Evolutionary conservation across 2,888 invertebrate species (phyloP), one percentile per base, ranked within the genome.

Genomic region (Alloplasta piceator): DNA sequence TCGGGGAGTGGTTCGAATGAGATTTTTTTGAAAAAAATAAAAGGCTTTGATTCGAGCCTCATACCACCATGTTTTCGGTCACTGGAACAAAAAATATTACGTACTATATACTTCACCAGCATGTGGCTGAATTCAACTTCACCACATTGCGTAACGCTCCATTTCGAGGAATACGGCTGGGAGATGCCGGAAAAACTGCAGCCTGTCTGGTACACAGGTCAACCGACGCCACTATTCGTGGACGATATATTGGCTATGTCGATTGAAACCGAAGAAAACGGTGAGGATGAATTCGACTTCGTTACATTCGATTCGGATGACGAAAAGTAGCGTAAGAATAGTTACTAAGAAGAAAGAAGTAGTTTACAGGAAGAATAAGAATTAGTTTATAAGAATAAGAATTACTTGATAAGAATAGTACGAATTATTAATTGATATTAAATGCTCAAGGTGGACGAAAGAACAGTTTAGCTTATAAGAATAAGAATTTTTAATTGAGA

Each of bases 91-190:
- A 86, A 86, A 85, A 74, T 86, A 7, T 83, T 86, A 78, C 84
- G 86, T 6, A 86, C 85, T 4, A 85, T 85, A 70, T 87, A 80
- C 72, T 85, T 86, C 26, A 87, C 85, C 84, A 86, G 86, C 0
- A 88, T 88, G 88, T 86, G 87, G 87, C 61, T 77, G 56, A 85
- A 87, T 85, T 85, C 87, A 48, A 87, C 86, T 36, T 80, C 86
- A 14, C 82, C 84, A 36, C 56, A 68, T 39, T 88, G 87, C 66
- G 73, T 83, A 9, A 86, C 76, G 58, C 79, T 87, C 6, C 66
- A 63, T 6, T 56, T 85, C 1, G 84, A 84, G 76, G 80, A 84
- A n/a, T n/a, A n/a, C n/a, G n/a, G n/a, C n/a, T n/a, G n/a, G n/a
- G n/a, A n/a, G n/a, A n/a, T n/a, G n/a, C n/a, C n/a, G n/a, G n/a